Conservation (phyloP, 2,888 invertebrate species). For the Fragum fragum region DNA sequence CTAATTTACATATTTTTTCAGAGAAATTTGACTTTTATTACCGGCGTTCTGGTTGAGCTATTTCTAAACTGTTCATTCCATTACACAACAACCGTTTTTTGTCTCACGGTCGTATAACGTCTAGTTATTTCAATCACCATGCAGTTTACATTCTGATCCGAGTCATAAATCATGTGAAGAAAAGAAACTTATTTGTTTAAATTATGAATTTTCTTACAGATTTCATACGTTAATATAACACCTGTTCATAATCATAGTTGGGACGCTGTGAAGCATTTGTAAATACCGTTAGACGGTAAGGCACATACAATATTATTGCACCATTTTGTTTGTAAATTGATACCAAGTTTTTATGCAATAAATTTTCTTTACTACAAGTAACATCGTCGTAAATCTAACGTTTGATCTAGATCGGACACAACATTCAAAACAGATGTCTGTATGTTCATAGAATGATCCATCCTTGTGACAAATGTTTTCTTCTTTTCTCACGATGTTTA, state of each 20-base stretch:
- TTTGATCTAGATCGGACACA: not conserved
- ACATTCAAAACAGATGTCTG: not conserved
- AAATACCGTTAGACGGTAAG: no score
- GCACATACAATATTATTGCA: no score
- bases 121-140: not conserved
- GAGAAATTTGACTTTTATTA: no score
- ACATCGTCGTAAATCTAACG: not conserved
- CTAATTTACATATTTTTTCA: no score
- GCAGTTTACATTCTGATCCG: slow-evolving; percentile 11
- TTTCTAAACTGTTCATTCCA: no score
- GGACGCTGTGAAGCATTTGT: not conserved
- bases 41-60: no score
- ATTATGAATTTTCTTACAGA: slow-evolving; percentile 11
- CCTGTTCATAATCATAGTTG: slow-evolving; percentile 9
- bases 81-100: no score
- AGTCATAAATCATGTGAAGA: not conserved
- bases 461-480: no score
- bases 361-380: not conserved
- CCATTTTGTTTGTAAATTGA: not conserved
- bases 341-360: not conserved
- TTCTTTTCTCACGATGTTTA: no score
- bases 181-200: slow-evolving; percentile 7
- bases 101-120: not conserved
- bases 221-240: not conserved
- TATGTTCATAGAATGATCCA: no score